These are phyloP conservation scores for Melinaea menophilus DNA, from an alignment of 2,888 invertebrate species.

Conservation along the genomic window DNA sequence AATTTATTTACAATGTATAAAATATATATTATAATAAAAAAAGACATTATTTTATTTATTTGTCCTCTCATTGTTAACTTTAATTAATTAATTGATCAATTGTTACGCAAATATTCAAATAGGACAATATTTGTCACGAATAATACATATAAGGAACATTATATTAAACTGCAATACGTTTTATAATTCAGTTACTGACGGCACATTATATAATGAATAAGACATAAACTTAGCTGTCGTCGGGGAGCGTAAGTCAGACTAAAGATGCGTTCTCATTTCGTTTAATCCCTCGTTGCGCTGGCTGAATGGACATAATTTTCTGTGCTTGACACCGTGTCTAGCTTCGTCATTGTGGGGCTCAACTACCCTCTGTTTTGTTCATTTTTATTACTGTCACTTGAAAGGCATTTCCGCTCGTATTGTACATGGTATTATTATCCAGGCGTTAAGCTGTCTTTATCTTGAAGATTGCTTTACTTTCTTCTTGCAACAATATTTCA, in stretches of 20 bases:
- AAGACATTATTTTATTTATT: too few species aligned
- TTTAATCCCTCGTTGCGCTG: conserved; percentile 65
- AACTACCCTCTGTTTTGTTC: conserved; percentile 55
- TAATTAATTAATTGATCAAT: too few species aligned
- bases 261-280: conserved; percentile 69
- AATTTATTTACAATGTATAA: conserved; percentile 1
- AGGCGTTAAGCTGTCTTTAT: conserved; percentile 24
- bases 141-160: too few species aligned
- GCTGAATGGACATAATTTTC: conserved; percentile 76
- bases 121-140: too few species aligned
- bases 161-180: background rate
- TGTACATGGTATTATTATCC: conserved; percentile 32
- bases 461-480: conserved; percentile 19
- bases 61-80: too few species aligned
- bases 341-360: conserved; percentile 61
- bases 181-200: conserved; percentile 21
- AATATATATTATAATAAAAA: background rate
- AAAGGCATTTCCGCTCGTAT: conserved; percentile 41
- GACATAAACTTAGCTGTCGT: conserved; percentile 49
- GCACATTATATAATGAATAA: conserved; percentile 22
- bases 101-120: too few species aligned
- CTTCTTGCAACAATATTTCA: conserved; percentile 11
- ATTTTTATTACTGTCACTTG: conserved; percentile 63
- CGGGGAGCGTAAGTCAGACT: conserved; percentile 49
- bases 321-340: conserved; percentile 72